Base-by-base conservation (phyloP, 2,113 vertebrate genomes). In the Datnioides undecimradiatus region DNA sequence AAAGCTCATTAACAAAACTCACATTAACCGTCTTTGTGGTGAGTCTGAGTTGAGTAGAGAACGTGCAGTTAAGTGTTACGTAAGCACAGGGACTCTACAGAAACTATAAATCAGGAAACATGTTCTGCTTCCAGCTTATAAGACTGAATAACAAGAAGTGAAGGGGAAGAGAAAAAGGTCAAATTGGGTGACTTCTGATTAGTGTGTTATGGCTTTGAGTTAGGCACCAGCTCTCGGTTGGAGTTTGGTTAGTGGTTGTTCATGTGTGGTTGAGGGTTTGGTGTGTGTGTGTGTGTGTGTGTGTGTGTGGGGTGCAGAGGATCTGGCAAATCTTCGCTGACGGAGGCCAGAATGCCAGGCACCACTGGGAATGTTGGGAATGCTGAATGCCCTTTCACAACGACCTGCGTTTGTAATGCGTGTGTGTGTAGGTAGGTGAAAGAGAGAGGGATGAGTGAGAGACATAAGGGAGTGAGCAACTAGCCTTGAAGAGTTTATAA, bases 361-460 rank as follows among this genome's bases (percentile, higher is more conserved):
- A 89, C 85, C 76, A 72, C 29, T 0, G 83, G 82, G 90, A 93
- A 93, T 93, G 87, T 38, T 57, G 90, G 84, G 92, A 92, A 91
- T 93, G 90, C 62, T 73, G 72, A 58, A 59, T 89, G 87, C 63
- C 88, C 89, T 90, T 88, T 90, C 63, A 72, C 65, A 84, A 48
- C 88, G 90, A 91, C 89, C 86, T 79, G 73, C 48, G 64, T 80
- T 80, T 80, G 82, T 74, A 8, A 17, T 83, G 64, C 64, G 34
- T 76, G 29, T 62, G 51, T 36, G 49, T 51, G 76, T 60, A 19
- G 19, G 19, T 49, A 64, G 14, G 46, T 25, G 21, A 11, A 8
- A 16, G 3, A 69, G 68, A 33, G 31, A 36, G 48, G 82, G 75
- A 80, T 80, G 80, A 82, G 63, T 54, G 67, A 60, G 85, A 74